Evolutionary conservation across 1,140 invertebrate genomes (phyloP).

Genomic region (Pseudachorutes palmiensis): DNA sequence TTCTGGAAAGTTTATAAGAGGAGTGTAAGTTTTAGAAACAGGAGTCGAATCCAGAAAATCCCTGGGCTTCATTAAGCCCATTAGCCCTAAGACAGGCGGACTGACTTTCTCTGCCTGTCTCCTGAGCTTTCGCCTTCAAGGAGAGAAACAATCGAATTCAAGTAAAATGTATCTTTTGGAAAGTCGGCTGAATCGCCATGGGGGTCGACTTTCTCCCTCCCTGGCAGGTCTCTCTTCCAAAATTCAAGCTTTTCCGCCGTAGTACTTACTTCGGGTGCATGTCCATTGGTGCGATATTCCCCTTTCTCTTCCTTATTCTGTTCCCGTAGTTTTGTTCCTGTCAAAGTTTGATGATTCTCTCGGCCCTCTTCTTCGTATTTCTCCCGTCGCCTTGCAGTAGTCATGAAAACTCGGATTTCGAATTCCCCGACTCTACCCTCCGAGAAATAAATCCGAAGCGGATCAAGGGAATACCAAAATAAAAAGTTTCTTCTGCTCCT

Average conservation of each 20-base stretch:
- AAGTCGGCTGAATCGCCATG: conserved; percentile 9
- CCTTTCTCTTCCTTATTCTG: conserved; percentile 3
- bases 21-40: no score
- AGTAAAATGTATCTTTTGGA: conserved; percentile 13
- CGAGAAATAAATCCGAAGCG: conserved; percentile 8
- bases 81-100: conserved; percentile 7
- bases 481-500: conserved; percentile 1
- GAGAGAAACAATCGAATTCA: conserved; percentile 12
- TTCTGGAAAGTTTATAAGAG: no score
- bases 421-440: not conserved
- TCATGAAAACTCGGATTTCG: not conserved
- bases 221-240: not conserved
- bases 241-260: not conserved
- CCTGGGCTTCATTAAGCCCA: conserved; percentile 11
- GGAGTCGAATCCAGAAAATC: conserved; percentile 6
- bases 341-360: conserved; percentile 11
- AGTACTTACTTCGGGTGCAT: no score
- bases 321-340: conserved; percentile 5
- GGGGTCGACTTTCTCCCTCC: not conserved
- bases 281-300: not conserved
- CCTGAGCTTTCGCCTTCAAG: conserved; percentile 4
- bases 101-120: conserved; percentile 2
- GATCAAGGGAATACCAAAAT: conserved; percentile 8
- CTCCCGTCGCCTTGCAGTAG: not conserved
- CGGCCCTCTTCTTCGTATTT: not conserved